Conservation (phyloP, 2,113 vertebrate species). For the Spea bombifrons region DNA sequence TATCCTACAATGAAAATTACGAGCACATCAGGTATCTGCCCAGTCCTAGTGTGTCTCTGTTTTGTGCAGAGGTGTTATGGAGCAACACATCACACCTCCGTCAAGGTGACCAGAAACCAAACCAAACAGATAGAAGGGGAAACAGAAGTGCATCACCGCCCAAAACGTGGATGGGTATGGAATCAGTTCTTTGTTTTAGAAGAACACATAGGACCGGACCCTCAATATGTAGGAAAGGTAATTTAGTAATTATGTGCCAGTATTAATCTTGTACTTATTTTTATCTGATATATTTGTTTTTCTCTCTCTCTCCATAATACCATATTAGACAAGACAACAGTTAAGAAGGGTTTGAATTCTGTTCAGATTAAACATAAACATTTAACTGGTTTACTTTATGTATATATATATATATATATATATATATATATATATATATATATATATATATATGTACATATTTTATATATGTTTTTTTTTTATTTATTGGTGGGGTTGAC, state of each 20-base stretch:
- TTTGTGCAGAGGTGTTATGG: slow-evolving; percentile 88
- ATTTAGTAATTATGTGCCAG: neutral
- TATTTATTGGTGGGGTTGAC: no score
- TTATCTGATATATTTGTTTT: neutral
- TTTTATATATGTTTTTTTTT: no score
- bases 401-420: no score
- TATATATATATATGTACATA: no score
- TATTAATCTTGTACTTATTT: neutral
- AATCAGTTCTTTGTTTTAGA: slow-evolving; percentile 99
- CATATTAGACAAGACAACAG: no score
- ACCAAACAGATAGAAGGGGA: slow-evolving; percentile 81
- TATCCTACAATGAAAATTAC: slow-evolving; percentile 88
- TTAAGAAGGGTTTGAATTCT: neutral
- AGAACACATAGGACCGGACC: slow-evolving; percentile 95
- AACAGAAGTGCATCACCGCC: slow-evolving; percentile 95
- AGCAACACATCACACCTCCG: slow-evolving; percentile 68
- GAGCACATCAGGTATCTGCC: slow-evolving; percentile 84
- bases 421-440: no score
- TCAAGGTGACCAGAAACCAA: slow-evolving; percentile 80
- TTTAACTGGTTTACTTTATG: no score
- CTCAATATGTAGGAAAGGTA: slow-evolving; percentile 98
- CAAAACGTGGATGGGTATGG: slow-evolving; percentile 98
- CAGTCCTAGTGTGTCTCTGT: slow-evolving; percentile 93
- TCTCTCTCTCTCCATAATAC: neutral
- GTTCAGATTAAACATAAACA: no score